A percentile compares a stretch with the other conserved stretches of the same genome.
These are phyloP conservation scores for Catostylus mosaicus DNA, from an alignment of 30 jellyfish, hydroid and myxozoan species.

Conservation along the genomic window DNA sequence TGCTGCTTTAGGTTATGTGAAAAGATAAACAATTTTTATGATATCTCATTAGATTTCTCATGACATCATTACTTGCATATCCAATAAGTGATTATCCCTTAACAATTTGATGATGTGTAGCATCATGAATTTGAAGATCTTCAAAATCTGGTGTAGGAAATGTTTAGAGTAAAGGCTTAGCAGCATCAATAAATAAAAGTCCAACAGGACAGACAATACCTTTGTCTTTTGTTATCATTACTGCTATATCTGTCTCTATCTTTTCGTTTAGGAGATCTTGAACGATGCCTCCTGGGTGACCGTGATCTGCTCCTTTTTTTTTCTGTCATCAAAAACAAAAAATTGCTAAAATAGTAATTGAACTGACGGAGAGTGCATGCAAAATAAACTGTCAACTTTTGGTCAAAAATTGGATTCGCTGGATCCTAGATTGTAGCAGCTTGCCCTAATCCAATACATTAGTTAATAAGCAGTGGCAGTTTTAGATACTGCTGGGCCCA, in stretches of 20 bases:
- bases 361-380: background rate
- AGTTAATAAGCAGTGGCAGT: background rate
- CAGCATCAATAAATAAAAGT: too few species aligned
- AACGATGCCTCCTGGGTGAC: constrained; percentile 81
- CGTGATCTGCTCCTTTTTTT: constrained; percentile 58
- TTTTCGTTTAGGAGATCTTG: constrained; percentile 87
- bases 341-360: background rate
- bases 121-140: too few species aligned
- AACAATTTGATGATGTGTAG: too few species aligned
- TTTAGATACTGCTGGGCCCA: background rate
- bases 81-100: too few species aligned
- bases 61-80: too few species aligned
- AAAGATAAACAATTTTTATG: too few species aligned
- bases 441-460: background rate
- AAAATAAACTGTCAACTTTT: background rate
- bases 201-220: too few species aligned
- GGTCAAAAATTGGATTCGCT: too few species aligned
- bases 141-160: too few species aligned
- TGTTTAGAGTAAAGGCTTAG: too few species aligned
- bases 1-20: too few species aligned
- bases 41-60: too few species aligned
- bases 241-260: constrained; percentile 56
- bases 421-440: background rate
- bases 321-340: constrained; percentile 3
- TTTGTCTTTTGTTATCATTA: constrained; percentile 15